These are phyloP conservation scores for Vidua chalybeata DNA, from an alignment of 2,113 vertebrate genomes.

Conservation along the genomic window DNA sequence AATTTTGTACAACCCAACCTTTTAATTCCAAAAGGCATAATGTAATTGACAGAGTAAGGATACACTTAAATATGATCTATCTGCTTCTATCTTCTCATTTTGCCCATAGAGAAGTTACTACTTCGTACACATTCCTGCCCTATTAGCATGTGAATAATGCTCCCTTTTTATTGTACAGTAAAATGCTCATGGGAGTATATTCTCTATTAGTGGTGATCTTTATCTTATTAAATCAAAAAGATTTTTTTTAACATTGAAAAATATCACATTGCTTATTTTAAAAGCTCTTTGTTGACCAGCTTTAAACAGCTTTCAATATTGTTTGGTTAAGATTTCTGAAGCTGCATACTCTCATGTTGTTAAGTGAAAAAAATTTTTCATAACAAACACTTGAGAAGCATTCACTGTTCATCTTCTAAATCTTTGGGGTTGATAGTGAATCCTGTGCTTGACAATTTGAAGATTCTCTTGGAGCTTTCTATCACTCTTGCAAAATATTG, in stretches of 20 bases:
- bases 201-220: neutral
- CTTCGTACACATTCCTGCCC: neutral
- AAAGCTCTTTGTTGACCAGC: neutral
- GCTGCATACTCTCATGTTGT: neutral
- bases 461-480: neutral
- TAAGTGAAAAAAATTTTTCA: neutral
- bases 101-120: neutral
- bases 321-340: neutral
- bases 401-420: neutral
- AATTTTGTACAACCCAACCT: neutral
- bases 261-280: neutral
- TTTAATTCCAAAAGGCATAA: neutral
- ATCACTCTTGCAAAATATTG: neutral
- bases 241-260: neutral
- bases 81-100: neutral
- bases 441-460: neutral
- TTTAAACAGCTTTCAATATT: neutral
- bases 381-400: neutral
- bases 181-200: neutral
- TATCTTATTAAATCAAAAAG: neutral
- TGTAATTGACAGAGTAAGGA: neutral
- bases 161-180: neutral
- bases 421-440: neutral
- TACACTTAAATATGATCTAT: neutral
- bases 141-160: neutral